Percentiles rank a stretch among this genome's conserved stretches.
Evolutionary conservation across 2,113 vertebrate species (phyloP).

Genomic region (Cheilinus undulatus): DNA sequence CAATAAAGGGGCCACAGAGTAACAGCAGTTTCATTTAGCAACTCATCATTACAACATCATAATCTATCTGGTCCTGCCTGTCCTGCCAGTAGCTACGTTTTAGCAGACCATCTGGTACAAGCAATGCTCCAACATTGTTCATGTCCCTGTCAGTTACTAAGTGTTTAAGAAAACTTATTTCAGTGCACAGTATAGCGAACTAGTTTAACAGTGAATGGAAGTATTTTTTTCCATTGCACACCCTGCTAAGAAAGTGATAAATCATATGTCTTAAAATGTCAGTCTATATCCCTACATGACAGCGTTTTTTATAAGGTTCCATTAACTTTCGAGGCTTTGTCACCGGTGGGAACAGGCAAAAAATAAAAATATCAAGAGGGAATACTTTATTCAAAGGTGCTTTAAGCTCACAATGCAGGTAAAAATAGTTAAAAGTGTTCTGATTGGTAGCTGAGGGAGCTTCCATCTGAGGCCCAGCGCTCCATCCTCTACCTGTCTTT

Average conservation of each 20-base stretch:
- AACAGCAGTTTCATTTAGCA: no score
- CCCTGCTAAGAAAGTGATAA: no score
- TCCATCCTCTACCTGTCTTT: slow-evolving; percentile 15
- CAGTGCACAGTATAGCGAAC: neutral
- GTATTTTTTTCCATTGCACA: no score
- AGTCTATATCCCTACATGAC: no score
- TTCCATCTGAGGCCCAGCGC: neutral
- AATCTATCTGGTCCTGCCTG: no score
- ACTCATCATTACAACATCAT: neutral
- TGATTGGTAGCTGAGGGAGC: neutral
- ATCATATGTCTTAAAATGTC: no score
- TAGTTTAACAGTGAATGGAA: no score
- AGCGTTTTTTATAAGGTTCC: no score
- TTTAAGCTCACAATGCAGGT: neutral
- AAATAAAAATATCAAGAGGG: no score
- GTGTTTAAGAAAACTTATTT: neutral
- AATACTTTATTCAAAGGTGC: neutral
- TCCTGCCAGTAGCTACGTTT: neutral
- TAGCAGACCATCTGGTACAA: neutral
- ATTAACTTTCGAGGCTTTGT: no score
- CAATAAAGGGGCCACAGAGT: no score
- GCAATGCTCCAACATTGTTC: no score
- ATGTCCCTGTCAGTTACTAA: neutral
- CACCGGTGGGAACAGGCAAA: neutral
- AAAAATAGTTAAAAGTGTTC: neutral